Base-by-base conservation (phyloP, 2,113 vertebrate species). In the Ageneiosus marmoratus region DNA sequence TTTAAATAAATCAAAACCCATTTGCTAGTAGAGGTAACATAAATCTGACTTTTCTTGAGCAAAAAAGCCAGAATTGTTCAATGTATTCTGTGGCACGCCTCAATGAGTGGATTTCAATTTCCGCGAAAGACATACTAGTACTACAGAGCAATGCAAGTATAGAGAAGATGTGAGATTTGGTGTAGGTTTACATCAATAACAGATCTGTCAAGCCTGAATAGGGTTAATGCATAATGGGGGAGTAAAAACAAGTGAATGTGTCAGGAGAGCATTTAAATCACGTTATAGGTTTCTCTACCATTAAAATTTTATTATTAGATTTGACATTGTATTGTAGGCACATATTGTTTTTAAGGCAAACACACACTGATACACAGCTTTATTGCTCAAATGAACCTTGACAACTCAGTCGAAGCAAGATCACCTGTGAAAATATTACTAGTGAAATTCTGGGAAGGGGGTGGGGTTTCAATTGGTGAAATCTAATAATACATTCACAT, bases 41-140 rank as follows among this genome's bases (percentile, higher is more conserved):
- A 67, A 69, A 56, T 58, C 22, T 56, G 50, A 46, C 37, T 69
- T 65, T 10, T 46, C 41, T 13, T 18, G 29, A 2, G 0, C 24
- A 44, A 48, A 37, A n/a, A 74, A 75, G 60, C 32, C 15, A 83
- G 32, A 58, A 62, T 53, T 81, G 76, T 56, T 81, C 82, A 85
- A 85, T 13, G 80, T 62, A 79, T 67, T 83, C 16, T 2, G 34
- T 18, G 48, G 50, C 56, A 55, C 32, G 29, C 48, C 48, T 16
- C 69, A 15, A 60, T 62, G 55, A 60, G 37, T 62, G 67, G 7
- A n/a, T 69, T 72, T 81, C 79, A 72, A 72, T 81, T 69, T 44
- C 53, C 37, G 32, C 12, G 29, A 50, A 32, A 70, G 55, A 56
- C 8, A 56, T n/a, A 69, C 41, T 15, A 46, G n/a, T 63, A 29